Evolutionary conservation across 2,888 invertebrate genomes (phyloP).

Genomic region (Smittia sp.): DNA sequence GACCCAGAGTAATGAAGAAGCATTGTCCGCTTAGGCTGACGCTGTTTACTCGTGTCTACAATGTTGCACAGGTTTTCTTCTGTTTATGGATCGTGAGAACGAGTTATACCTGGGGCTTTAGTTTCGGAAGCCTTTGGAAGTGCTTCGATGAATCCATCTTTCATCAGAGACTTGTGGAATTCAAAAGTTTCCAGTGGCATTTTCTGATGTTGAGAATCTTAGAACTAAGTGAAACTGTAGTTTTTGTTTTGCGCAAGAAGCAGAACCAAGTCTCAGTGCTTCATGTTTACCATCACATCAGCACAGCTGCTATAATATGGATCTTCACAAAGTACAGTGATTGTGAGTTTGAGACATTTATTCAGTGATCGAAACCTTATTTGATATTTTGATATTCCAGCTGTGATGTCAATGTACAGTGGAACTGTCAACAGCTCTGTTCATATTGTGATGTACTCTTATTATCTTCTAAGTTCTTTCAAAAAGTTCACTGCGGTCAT

Average conservation of each 20-base stretch:
- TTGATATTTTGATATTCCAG: neutral
- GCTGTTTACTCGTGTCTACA: neutral
- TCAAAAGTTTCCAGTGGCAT: neutral
- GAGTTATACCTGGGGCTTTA: neutral
- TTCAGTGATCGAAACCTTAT: neutral
- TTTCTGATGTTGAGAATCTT: constrained; percentile 55
- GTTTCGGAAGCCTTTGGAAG: neutral
- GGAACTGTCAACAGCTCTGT: constrained; percentile 10
- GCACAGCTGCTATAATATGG: neutral
- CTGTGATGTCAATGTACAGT: neutral
- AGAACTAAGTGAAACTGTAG: constrained; percentile 64
- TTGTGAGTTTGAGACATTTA: too few species aligned
- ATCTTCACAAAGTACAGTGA: too few species aligned
- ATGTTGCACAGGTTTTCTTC: neutral
- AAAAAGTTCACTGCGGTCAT: neutral
- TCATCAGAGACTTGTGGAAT: neutral
- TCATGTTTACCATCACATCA: constrained; percentile 29
- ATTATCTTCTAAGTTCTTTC: constrained; percentile 20
- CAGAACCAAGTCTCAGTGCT: neutral
- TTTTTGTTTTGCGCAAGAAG: constrained; percentile 62
- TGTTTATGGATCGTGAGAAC: neutral
- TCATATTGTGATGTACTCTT: constrained; percentile 22
- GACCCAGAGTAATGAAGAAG: neutral
- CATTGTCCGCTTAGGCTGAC: neutral
- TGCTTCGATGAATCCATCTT: neutral